phyloP scores from a whole-genome alignment of 2,888 invertebrate genomes.

The Andrena minutula region DNA sequence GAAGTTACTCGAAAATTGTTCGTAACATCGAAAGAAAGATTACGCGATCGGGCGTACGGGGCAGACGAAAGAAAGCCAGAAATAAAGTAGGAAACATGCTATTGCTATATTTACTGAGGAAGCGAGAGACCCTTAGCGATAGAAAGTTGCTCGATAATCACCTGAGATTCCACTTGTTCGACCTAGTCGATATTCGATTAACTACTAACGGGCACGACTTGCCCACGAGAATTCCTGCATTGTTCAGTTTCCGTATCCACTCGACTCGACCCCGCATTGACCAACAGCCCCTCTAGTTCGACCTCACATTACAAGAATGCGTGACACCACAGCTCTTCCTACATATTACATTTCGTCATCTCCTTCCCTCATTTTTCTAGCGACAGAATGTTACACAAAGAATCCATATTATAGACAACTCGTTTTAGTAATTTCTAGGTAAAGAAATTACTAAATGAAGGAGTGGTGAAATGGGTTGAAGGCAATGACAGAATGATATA shows the following conservation, averaged over 20 bases:
- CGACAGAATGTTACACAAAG: too few species aligned
- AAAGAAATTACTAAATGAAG: too few species aligned
- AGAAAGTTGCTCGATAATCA: conserved; percentile 46
- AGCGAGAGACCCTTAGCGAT: conserved; percentile 22
- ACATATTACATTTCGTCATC: neutral
- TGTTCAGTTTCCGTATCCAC: conserved; percentile 42
- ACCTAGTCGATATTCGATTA: conserved; percentile 68
- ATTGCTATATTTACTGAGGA: conserved; percentile 7
- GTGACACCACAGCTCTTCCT: neutral
- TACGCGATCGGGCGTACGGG: neutral
- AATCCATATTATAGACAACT: too few species aligned
- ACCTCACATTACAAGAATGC: conserved; percentile 5
- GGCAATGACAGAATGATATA: too few species aligned
- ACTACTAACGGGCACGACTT: conserved; percentile 52
- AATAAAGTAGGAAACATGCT: conserved; percentile 1
- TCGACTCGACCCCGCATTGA: conserved; percentile 19
- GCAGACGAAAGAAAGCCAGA: neutral
- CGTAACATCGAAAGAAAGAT: neutral
- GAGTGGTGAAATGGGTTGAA: too few species aligned
- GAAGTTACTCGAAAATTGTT: neutral
- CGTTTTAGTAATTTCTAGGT: too few species aligned
- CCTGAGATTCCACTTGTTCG: conserved; percentile 55
- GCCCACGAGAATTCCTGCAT: conserved; percentile 55
- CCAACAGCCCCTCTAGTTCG: neutral
- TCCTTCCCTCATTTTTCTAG: too few species aligned